These are phyloP conservation scores for Argyresthia goedartella DNA, from an alignment of 2,888 invertebrate genomes.

Conservation along the genomic window DNA sequence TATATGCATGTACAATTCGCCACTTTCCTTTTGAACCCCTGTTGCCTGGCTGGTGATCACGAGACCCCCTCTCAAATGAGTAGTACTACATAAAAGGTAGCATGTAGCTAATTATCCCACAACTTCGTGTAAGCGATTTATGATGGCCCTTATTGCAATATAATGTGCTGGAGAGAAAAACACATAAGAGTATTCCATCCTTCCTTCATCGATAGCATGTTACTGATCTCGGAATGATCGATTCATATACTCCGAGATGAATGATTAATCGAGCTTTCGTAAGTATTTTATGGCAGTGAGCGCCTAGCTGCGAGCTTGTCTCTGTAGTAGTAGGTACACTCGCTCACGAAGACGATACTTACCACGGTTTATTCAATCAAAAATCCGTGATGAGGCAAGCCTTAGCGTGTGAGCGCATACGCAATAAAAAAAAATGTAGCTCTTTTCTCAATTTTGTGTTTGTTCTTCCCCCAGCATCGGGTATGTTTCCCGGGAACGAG, in stretches of 20 bases:
- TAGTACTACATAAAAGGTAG: too few species aligned
- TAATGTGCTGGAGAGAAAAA: not conserved
- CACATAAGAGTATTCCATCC: constrained; percentile 2
- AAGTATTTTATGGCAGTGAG: not conserved
- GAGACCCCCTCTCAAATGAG: too few species aligned
- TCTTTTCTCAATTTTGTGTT: not conserved
- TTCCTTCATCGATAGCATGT: constrained; percentile 2
- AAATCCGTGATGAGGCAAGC: not conserved
- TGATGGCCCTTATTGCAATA: not conserved
- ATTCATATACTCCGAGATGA: not conserved
- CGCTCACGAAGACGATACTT: not conserved
- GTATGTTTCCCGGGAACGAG: too few species aligned
- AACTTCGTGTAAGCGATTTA: not conserved
- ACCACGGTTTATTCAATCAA: not conserved
- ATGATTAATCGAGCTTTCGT: constrained; percentile 1
- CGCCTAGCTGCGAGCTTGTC: too few species aligned
- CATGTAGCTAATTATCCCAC: too few species aligned
- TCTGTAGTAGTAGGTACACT: too few species aligned
- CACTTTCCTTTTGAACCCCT: too few species aligned
- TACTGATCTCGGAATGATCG: not conserved
- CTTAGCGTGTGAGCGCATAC: not conserved
- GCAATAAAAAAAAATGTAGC: not conserved
- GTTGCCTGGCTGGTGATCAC: too few species aligned
- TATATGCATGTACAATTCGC: too few species aligned
- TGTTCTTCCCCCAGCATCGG: too few species aligned